Evolutionary conservation across 2,797 vertebrate species (phyloP).

Genomic region (Danio jaintianensis): DNA sequence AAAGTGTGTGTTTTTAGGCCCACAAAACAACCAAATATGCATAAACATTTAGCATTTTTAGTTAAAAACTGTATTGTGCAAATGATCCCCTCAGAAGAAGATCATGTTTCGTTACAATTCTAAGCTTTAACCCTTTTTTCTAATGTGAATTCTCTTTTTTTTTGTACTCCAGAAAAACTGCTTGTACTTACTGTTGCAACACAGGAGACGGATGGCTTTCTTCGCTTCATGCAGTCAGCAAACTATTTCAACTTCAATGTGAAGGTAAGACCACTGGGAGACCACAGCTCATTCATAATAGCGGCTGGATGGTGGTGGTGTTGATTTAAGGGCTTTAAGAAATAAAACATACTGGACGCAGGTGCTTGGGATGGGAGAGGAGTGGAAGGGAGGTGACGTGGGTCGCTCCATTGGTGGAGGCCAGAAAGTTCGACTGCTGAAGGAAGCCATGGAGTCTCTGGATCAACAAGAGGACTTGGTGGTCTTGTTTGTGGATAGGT

Average conservation of each 20-base stretch:
- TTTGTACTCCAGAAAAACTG: constrained; percentile 83
- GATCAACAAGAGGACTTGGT: constrained; percentile 87
- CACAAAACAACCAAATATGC: no score
- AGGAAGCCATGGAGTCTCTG: constrained; percentile 83
- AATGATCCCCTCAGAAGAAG: background rate
- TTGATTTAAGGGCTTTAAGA: background rate
- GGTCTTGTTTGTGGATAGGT: constrained; percentile 93
- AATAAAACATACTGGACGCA: constrained; percentile 60
- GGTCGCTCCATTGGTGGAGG: constrained; percentile 91
- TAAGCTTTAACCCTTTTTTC: constrained; percentile 25
- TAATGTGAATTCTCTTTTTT: constrained; percentile 16
- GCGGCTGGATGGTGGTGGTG: background rate
- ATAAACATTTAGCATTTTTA: no score
- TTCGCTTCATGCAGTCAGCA: constrained; percentile 92
- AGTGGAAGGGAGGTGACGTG: constrained; percentile 92
- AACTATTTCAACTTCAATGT: constrained; percentile 95
- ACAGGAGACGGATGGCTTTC: constrained; percentile 92
- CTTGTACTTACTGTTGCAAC: constrained; percentile 94
- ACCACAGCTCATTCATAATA: background rate
- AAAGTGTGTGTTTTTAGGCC: no score
- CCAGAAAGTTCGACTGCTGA: constrained; percentile 94
- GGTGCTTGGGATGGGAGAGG: constrained; percentile 91
- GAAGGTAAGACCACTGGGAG: constrained; percentile 80
- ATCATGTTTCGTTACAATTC: background rate
- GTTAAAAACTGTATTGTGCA: no score